phyloP scores from a whole-genome alignment of 1,140 invertebrate species.

The Nephila pilipes region DNA sequence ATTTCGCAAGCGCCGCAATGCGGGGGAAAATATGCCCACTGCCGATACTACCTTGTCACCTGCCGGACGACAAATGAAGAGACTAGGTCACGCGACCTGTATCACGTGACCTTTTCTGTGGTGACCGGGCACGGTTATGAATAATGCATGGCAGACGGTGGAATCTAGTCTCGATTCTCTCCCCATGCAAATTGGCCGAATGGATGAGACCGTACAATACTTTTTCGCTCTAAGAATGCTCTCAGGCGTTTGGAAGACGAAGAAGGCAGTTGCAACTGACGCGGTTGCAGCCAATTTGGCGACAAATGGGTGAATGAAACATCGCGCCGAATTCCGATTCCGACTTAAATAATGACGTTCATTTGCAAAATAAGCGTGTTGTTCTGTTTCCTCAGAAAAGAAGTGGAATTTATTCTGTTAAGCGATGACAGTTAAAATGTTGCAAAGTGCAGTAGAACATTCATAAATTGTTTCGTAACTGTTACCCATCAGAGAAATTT shows the following conservation, averaged over 20 bases:
- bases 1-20: not conserved
- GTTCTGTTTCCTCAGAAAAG: too few relatives aligned
- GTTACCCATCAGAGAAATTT: too few relatives aligned
- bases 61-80: constrained; percentile 2
- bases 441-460: too few relatives aligned
- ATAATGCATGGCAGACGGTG: not conserved
- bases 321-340: not conserved
- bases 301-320: not conserved
- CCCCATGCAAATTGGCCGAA: not conserved
- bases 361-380: too few relatives aligned
- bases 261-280: not conserved
- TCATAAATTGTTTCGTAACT: too few relatives aligned
- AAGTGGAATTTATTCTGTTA: too few relatives aligned
- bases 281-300: not conserved
- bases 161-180: not conserved
- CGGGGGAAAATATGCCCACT: not conserved
- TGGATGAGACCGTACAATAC: not conserved
- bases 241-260: not conserved
- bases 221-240: not conserved
- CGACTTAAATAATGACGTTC: not conserved
- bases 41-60: constrained; percentile 14
- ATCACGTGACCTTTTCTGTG: not conserved
- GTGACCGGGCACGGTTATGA: constrained; percentile 17
- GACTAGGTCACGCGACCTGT: not conserved
- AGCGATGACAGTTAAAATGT: too few relatives aligned